Base-by-base conservation (phyloP, 2,113 vertebrate species). In the Plecturocebus donacophilus region DNA sequence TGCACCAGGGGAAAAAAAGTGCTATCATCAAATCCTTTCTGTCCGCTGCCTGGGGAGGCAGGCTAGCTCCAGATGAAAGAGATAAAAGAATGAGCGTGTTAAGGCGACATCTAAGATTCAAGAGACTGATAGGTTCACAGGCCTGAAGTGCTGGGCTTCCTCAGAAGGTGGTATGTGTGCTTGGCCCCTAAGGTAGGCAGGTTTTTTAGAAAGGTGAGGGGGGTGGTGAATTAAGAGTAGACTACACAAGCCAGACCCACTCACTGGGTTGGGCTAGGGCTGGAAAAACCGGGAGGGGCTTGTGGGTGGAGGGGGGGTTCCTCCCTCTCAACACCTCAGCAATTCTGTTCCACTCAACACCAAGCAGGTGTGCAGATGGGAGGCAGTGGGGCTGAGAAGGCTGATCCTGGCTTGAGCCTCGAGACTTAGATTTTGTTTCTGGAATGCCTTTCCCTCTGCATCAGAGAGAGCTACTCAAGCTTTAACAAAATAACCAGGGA, bases 21-120 rank as follows among this genome's bases (percentile, higher is more conserved):
- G 9, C 12, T 82, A 80, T 56, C 77, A 86, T 79, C 88, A 94
- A 91, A 92, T 45, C 35, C 25, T 73, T 77, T 73, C 21, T 82
- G 82, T 81, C 75, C 49, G 4, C 12, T 91, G 47, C 68, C 56
- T 61, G 47, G 47, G 23, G 21, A 80, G 70, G 42, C 38, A 42
- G 21, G 35, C 38, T 40, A 89, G 52, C 3, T 30, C 54, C 14
- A 64, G 58, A 77, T 4, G 61, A 84, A 68, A 90, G 54, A 77
- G 42, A 54, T 81, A 73, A 56, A 56, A 52, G 66, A 90, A 27
- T 30, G 23, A 40, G 58, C 2, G 0, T 9, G 35, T 64, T 42
- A 35, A 92, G 7, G 9, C 4, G 5, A 47, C 58, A 76, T 49
- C 54, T 32, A 86, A 77, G 84, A 52, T 17, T 25, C 47, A 40